Evolutionary conservation across 2,888 invertebrate genomes (phyloP).

Genomic region (Drosophila fungiperda): DNA sequence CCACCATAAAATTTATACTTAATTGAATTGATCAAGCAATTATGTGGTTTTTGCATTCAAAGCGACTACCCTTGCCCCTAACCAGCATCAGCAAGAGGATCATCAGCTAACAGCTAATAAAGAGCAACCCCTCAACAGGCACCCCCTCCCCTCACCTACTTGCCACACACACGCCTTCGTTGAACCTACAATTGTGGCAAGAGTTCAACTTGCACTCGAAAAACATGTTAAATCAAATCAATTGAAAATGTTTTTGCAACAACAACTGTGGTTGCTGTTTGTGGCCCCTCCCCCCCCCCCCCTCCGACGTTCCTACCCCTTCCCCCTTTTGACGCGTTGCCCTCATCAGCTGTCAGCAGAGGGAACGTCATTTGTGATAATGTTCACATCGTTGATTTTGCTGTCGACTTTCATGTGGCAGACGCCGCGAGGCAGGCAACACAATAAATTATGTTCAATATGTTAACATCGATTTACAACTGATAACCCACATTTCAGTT

Average conservation of each 20-base stretch:
- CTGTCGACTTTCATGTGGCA: constrained; percentile 27
- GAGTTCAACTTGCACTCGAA: constrained; percentile 37
- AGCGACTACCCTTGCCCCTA: constrained; percentile 7
- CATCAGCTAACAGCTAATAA: constrained; percentile 45
- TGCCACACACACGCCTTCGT: background rate
- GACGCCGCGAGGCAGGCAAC: constrained; percentile 34
- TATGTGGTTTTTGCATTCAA: constrained; percentile 48
- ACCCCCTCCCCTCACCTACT: background rate
- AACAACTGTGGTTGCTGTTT: constrained; percentile 5
- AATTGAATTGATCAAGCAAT: constrained; percentile 60
- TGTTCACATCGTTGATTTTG: constrained; percentile 20
- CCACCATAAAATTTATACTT: constrained; percentile 49
- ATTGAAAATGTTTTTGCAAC: constrained; percentile 50
- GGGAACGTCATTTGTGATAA: constrained; percentile 45
- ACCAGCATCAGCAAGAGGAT: constrained; percentile 38
- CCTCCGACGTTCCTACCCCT: too few species aligned
- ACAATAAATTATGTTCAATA: constrained; percentile 62
- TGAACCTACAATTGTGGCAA: background rate
- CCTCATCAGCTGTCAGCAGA: constrained; percentile 57
- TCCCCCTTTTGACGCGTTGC: background rate
- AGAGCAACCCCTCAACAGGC: background rate
- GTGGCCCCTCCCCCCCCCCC: background rate
- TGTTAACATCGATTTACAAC: constrained; percentile 58
- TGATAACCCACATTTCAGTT: constrained; percentile 45
- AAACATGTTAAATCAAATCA: constrained; percentile 63